Conservation (phyloP, 2,888 invertebrate genomes). For the Sphecodes monilicornis region DNA sequence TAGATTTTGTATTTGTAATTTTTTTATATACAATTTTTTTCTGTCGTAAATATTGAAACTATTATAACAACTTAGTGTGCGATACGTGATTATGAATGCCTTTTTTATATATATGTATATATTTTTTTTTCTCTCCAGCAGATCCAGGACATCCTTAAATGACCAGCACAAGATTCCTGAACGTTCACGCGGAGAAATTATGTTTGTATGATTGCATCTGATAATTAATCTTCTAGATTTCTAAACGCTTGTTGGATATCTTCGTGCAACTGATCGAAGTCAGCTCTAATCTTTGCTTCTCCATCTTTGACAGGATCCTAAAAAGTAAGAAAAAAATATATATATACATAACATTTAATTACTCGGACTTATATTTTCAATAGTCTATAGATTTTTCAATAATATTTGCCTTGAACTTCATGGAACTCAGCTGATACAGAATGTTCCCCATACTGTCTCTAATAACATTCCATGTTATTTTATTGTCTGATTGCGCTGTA, state of each 20-base stretch:
- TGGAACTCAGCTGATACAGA: conserved; percentile 98
- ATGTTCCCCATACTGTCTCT: conserved; percentile 98
- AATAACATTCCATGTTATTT: conserved; percentile 99
- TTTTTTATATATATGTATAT: conserved; percentile 6
- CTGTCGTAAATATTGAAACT: conserved; percentile 28
- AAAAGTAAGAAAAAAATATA: neutral
- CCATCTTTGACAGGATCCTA: conserved; percentile 99
- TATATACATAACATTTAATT: neutral
- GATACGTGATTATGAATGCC: conserved; percentile 50
- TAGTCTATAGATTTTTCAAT: neutral
- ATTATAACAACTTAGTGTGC: conserved; percentile 45
- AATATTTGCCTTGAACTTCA: conserved; percentile 97
- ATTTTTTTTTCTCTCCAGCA: conserved; percentile 21
- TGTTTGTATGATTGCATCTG: conserved; percentile 48
- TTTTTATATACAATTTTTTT: conserved; percentile 60
- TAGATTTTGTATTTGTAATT: conserved; percentile 46
- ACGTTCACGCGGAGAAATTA: conserved; percentile 54
- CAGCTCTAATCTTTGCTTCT: conserved; percentile 98
- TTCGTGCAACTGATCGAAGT: conserved; percentile 98
- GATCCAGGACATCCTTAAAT: conserved; percentile 73
- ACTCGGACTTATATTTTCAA: neutral
- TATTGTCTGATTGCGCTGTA: conserved; percentile 99
- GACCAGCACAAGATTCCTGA: conserved; percentile 61
- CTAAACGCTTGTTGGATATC: conserved; percentile 99
- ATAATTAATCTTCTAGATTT: conserved; percentile 96